phyloP scores from a whole-genome alignment of 2,888 invertebrate genomes.

The Fragum whitleyi region DNA sequence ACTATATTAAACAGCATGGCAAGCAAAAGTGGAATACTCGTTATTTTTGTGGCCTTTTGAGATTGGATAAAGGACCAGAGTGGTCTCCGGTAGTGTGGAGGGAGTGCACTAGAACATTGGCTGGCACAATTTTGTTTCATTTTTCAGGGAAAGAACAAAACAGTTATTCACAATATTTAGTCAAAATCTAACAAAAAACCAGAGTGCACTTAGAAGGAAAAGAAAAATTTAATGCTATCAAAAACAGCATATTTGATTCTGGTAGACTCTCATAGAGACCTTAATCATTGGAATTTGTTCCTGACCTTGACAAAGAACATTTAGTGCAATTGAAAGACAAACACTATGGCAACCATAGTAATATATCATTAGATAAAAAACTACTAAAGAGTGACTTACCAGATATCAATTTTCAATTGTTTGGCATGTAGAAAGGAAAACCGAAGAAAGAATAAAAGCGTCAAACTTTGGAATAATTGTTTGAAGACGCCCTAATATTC shows the following conservation, averaged over 20 bases:
- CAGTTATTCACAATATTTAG: background rate
- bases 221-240: constrained; percentile 19
- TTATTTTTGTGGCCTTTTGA: constrained; percentile 51
- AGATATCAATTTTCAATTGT: constrained; percentile 22
- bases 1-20: constrained; percentile 29
- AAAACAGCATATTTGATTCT: constrained; percentile 21
- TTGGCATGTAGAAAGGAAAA: constrained; percentile 35
- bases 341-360: constrained; percentile 3
- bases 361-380: background rate
- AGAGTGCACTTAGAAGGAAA: constrained; percentile 10
- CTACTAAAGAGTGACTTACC: constrained; percentile 8
- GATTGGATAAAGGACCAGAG: constrained; percentile 33
- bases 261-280: constrained; percentile 15
- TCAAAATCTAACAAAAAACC: background rate
- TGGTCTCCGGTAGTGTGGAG: constrained; percentile 44
- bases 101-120: constrained; percentile 11
- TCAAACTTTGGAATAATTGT: constrained; percentile 37
- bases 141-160: background rate
- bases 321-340: background rate
- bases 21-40: constrained; percentile 54
- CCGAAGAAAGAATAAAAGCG: constrained; percentile 35
- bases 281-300: background rate
- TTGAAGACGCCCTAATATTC: constrained; percentile 17
- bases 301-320: background rate
- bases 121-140: constrained; percentile 14